These are phyloP conservation scores for Percina caprodes DNA, from an alignment of 2,113 vertebrate genomes.

Conservation along the genomic window DNA sequence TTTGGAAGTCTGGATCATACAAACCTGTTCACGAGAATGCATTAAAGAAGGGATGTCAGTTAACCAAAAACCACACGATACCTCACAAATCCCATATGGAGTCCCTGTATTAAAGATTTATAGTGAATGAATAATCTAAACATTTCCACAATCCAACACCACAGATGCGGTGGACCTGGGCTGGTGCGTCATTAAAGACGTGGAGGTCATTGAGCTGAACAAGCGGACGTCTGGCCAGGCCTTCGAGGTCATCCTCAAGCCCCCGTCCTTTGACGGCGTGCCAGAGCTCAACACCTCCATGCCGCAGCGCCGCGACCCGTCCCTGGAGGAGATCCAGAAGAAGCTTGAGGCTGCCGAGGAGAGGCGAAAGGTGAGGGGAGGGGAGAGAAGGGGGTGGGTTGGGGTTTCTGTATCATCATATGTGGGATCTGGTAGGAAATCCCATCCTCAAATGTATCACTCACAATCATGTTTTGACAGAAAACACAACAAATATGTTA, in stretches of 20 bases:
- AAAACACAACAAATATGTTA: no score
- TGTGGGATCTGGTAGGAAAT: no score
- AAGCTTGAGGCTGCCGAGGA: conserved; percentile 96
- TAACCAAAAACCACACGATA: not conserved
- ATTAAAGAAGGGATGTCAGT: no score
- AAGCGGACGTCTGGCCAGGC: conserved; percentile 95
- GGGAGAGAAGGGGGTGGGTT: no score
- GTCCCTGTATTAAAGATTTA: not conserved
- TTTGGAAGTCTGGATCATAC: no score
- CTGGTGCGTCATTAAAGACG: conserved; percentile 96
- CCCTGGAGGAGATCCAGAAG: conserved; percentile 98
- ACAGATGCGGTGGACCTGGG: conserved; percentile 94
- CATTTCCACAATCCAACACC: not conserved
- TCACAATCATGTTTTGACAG: no score
- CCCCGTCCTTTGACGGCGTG: conserved; percentile 91
- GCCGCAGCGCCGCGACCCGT: conserved; percentile 91
- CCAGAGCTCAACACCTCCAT: conserved; percentile 93
- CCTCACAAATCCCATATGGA: not conserved
- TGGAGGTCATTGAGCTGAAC: conserved; percentile 97
- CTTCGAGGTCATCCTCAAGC: conserved; percentile 98
- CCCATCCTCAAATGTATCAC: no score
- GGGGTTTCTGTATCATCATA: not conserved
- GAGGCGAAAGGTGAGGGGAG: conserved; percentile 88
- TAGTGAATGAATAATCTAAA: not conserved
- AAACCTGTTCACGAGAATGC: no score